Evolutionary conservation across 2,113 vertebrate genomes (phyloP), one percentile per base, ranked within the genome.

Genomic region (Muntiacus reevesi): DNA sequence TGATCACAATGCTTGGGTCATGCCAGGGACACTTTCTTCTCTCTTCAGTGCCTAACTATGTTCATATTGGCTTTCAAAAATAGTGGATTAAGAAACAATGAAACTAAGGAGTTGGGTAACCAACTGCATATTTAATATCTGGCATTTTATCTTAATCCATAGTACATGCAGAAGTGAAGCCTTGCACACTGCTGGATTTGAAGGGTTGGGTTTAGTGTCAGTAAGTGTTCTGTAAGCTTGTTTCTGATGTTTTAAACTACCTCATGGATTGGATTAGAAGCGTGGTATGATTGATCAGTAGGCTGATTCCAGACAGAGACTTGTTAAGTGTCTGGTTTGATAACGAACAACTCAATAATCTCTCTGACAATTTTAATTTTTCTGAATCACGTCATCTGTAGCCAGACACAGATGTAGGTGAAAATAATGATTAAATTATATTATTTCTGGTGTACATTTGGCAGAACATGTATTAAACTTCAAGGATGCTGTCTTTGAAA

Each of bases 401-500:
- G n/a, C n/a, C n/a, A 95, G 54, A 50, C n/a, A 83, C 15, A 52
- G 7, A 78, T 87, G 43, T 92, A 21, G n/a, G n/a, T n/a, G n/a
- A n/a, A n/a, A n/a, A n/a, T n/a, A n/a, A n/a, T n/a, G n/a, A n/a
- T n/a, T n/a, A n/a, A n/a, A n/a, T n/a, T n/a, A n/a, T n/a, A n/a
- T n/a, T 91, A 21, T 97, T 97, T 89, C 54, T 89, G 67, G 52
- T 60, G 79, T 93, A 59, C 59, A 50, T n/a, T 92, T 92, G 54
- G 28, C 60, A 30, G 17, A 33, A 55, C 47, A 30, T 57, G 7
- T 33, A 74, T 91, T 97, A 64, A 88, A 94, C 12, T 89, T 81
- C 21, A 89, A 85, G 54, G 36, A 86, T 92, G 45, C 91, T 94
- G 15, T 86, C 83, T 97, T 95, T 92, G 78, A 92, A 94, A 76